Evolutionary conservation across 2,888 invertebrate genomes (phyloP), one percentile per base, ranked within the genome.

Genomic region (Morinoia aosen): DNA sequence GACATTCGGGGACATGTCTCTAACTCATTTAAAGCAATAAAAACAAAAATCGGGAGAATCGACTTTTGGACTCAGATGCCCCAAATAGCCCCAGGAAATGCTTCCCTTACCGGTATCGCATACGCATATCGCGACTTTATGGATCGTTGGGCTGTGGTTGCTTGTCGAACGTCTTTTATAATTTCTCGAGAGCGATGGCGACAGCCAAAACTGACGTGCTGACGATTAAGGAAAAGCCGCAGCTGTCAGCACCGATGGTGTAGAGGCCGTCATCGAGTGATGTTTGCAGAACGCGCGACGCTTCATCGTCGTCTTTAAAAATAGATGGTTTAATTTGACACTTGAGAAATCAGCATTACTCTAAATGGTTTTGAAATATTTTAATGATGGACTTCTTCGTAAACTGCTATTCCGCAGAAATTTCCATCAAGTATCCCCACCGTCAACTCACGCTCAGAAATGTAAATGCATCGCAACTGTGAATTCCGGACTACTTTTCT

Each of bases 41-140:
- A n/a, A n/a, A n/a, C n/a, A n/a, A n/a, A n/a, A n/a, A n/a, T n/a
- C n/a, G n/a, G n/a, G n/a, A n/a, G n/a, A n/a, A n/a, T n/a, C n/a
- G n/a, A n/a, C n/a, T n/a, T n/a, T n/a, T n/a, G n/a, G n/a, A n/a
- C n/a, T n/a, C n/a, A n/a, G n/a, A n/a, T n/a, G n/a, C n/a, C n/a
- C n/a, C n/a, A n/a, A n/a, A n/a, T n/a, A n/a, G n/a, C n/a, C n/a
- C n/a, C n/a, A n/a, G n/a, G n/a, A n/a, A n/a, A n/a, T n/a, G n/a
- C n/a, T n/a, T n/a, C n/a, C n/a, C n/a, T n/a, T n/a, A n/a, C n/a
- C 57, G 16, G 57, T 57, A 93, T 93, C 58, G 93, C 93, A 33
- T 12, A 2, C 48, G 10, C 40, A 40, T 40, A 40, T 90, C 48
- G 40, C 90, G 19, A 12, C 90, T 90, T 48, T 90, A 48, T 90